Evolutionary conservation across 2,113 vertebrate species (phyloP).

Genomic region (Mellivora capensis): DNA sequence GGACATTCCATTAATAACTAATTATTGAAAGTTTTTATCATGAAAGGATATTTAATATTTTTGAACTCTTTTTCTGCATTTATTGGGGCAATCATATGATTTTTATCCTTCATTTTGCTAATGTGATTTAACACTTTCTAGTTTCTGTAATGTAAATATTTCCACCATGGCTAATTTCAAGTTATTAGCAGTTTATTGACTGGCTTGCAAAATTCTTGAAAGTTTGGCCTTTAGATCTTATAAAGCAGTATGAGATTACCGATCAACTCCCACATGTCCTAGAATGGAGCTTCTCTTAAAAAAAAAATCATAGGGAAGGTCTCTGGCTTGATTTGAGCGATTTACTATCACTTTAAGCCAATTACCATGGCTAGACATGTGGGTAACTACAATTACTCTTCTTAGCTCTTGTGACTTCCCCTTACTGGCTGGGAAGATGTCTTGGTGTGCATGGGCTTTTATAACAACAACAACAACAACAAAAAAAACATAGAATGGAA

Average conservation of each 20-base stretch:
- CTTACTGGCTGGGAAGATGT: not conserved
- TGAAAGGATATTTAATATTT: not conserved
- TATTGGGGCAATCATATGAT: not conserved
- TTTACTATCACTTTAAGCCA: not conserved
- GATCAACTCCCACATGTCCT: not conserved
- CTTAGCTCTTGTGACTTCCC: not conserved
- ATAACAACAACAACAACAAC: not conserved
- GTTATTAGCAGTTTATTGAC: not conserved
- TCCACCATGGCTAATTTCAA: not conserved
- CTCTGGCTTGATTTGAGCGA: not conserved
- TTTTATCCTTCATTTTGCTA: not conserved
- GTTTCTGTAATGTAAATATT: not conserved
- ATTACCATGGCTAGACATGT: not conserved
- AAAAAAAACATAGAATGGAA: not conserved
- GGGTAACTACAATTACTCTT: not conserved
- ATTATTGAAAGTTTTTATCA: not conserved
- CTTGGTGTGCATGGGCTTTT: not conserved
- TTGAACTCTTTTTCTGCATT: not conserved
- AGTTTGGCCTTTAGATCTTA: not conserved
- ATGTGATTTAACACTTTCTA: not conserved
- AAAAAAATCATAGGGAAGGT: fast-evolving
- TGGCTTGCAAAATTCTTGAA: not conserved
- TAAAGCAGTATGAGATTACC: not conserved
- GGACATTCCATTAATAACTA: not conserved
- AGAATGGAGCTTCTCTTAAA: not conserved